Conservation (phyloP, 2,797 vertebrate species). For the Cacajao melanocephalus region DNA sequence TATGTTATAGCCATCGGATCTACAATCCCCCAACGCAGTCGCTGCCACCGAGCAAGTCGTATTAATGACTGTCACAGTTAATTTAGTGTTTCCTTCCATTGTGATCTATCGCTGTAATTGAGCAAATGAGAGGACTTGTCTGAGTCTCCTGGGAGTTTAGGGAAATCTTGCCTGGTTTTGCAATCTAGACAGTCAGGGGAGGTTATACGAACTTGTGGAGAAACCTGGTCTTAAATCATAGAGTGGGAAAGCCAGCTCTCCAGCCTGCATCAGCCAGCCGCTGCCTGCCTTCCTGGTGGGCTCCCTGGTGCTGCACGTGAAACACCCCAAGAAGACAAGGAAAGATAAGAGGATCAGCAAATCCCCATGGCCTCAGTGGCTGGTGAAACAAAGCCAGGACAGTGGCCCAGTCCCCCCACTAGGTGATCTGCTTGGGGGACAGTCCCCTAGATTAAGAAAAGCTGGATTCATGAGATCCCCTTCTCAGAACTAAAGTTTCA, state of each 20-base stretch:
- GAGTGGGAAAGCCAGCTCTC: constrained; percentile 26
- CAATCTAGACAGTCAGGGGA: constrained; percentile 58
- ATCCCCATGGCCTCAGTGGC: not conserved
- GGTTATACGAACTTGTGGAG: constrained; percentile 55
- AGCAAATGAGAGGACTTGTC: constrained; percentile 61
- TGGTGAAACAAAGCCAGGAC: not conserved
- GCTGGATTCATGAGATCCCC: not conserved
- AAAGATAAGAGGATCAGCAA: not conserved
- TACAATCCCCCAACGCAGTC: constrained; percentile 37
- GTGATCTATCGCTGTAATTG: constrained; percentile 67
- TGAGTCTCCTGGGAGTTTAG: constrained; percentile 59
- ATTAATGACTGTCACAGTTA: constrained; percentile 72
- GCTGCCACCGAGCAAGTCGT: constrained; percentile 52
- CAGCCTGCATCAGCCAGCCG: not conserved
- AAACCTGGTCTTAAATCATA: constrained; percentile 61
- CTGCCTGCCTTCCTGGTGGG: constrained; percentile 43
- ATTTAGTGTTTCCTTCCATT: constrained; percentile 69
- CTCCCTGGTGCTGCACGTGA: not conserved
- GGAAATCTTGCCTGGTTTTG: constrained; percentile 75
- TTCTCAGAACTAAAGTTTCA: not conserved
- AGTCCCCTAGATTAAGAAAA: not conserved
- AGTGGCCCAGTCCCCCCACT: not conserved
- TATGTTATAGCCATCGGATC: constrained; percentile 58
- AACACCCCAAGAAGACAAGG: not conserved
- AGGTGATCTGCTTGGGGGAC: not conserved